Percentiles rank a stretch among this genome's conserved stretches.
Conservation (phyloP, 2,797 vertebrate genomes). For the Acanthurus tractus region DNA sequence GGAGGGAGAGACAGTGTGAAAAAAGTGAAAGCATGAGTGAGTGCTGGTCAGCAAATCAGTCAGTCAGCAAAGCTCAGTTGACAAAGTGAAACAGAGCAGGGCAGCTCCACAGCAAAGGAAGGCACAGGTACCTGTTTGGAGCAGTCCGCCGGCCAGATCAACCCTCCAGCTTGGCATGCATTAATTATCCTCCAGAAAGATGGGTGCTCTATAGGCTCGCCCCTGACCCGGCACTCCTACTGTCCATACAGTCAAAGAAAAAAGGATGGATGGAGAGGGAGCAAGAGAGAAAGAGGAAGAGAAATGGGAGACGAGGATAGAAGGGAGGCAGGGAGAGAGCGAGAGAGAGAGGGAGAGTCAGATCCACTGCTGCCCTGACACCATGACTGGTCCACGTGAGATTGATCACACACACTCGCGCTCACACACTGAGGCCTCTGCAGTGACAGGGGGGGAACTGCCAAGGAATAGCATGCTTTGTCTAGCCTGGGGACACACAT, state of each 20-base stretch:
- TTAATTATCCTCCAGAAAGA: conserved; percentile 85
- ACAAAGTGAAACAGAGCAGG: conserved; percentile 72
- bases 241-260: conserved; percentile 73
- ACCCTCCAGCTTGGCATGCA: conserved; percentile 69
- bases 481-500: conserved; percentile 74
- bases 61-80: conserved; percentile 77
- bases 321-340: conserved; percentile 56
- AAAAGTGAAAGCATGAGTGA: conserved; percentile 69
- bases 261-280: conserved; percentile 32
- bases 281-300: conserved; percentile 40
- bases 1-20: conserved; percentile 49
- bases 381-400: conserved; percentile 87
- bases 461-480: conserved; percentile 78
- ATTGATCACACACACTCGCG: conserved; percentile 85
- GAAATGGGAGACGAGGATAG: conserved; percentile 55
- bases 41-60: conserved; percentile 79
- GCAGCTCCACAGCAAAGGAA: conserved; percentile 62
- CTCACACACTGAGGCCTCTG: conserved; percentile 79
- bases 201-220: conserved; percentile 62
- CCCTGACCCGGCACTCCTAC: conserved; percentile 79
- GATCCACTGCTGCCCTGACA: conserved; percentile 84
- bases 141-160: conserved; percentile 57
- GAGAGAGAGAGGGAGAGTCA: conserved; percentile 78
- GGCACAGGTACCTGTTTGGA: conserved; percentile 81
- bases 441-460: conserved; percentile 77